These are phyloP conservation scores for Tonatia bakeri DNA, from an alignment of 2,113 vertebrate genomes.

Conservation along the genomic window DNA sequence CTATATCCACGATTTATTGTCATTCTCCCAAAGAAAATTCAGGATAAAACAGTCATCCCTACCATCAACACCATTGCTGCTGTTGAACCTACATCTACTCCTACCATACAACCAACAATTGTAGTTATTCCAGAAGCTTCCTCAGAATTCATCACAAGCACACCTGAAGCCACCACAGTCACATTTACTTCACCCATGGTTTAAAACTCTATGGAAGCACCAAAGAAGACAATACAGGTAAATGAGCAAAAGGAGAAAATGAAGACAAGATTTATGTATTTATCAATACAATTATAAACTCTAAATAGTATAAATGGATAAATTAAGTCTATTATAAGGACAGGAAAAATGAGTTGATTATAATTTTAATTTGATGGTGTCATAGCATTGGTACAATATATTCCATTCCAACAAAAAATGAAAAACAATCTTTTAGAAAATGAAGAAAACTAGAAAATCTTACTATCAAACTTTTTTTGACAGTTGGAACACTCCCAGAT, in stretches of 20 bases:
- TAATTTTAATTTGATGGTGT: not conserved
- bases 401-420: not conserved
- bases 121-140: not conserved
- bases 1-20: not conserved
- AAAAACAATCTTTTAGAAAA: slow-evolving; percentile 24
- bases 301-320: not conserved
- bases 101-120: not conserved
- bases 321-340: not conserved
- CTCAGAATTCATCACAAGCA: not conserved
- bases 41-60: not conserved
- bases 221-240: slow-evolving; percentile 52
- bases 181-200: not conserved
- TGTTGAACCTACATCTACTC: not conserved
- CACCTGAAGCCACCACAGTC: not conserved
- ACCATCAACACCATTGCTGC: not conserved
- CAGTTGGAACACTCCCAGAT: not conserved
- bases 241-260: not conserved
- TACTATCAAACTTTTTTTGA: not conserved
- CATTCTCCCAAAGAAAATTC: not conserved
- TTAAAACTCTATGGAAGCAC: not conserved
- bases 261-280: not conserved
- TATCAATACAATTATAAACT: not conserved
- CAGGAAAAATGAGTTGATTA: not conserved
- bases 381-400: not conserved
- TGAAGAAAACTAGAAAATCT: not conserved